These are phyloP conservation scores for Lasioglossum malachurum DNA, from an alignment of 2,888 invertebrate genomes.

Conservation along the genomic window DNA sequence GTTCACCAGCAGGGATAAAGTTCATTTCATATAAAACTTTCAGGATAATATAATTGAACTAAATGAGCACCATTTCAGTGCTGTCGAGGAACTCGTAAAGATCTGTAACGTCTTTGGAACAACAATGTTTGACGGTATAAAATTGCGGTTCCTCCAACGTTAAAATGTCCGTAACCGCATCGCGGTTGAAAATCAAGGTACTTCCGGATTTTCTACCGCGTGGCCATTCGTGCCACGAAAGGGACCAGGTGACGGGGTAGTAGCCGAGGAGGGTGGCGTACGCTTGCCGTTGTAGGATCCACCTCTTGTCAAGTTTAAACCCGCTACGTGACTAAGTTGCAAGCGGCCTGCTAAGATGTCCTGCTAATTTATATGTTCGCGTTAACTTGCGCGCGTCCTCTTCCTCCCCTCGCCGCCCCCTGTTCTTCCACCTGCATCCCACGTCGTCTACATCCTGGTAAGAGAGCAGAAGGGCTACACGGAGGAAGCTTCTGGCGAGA, in stretches of 20 bases:
- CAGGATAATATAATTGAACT: not conserved
- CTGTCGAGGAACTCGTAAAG: not conserved
- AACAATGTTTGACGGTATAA: not conserved
- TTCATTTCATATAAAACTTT: not conserved
- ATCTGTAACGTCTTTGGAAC: not conserved
- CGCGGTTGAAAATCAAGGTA: slow-evolving; percentile 49
- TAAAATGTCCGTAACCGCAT: slow-evolving; percentile 24
- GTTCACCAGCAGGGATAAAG: too few species aligned
- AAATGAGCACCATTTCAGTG: not conserved
- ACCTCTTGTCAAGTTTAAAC: slow-evolving; percentile 84
- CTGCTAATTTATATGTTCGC: slow-evolving; percentile 85
- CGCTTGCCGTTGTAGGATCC: slow-evolving; percentile 75
- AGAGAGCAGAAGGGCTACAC: slow-evolving; percentile 64
- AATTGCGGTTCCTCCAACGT: not conserved
- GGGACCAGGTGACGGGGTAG: slow-evolving; percentile 71
- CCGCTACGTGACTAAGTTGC: slow-evolving; percentile 84
- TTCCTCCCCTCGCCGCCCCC: slow-evolving; percentile 12
- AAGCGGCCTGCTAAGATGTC: slow-evolving; percentile 85
- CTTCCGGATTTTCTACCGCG: slow-evolving; percentile 48
- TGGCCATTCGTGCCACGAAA: slow-evolving; percentile 45
- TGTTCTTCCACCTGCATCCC: slow-evolving; percentile 65
- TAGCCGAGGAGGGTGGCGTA: slow-evolving; percentile 53
- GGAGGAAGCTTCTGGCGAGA: slow-evolving; percentile 80
- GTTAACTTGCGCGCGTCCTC: slow-evolving; percentile 81
- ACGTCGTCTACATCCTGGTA: slow-evolving; percentile 59